Conservation (phyloP, 2,113 vertebrate species). For the Myxocyprinus asiaticus region DNA sequence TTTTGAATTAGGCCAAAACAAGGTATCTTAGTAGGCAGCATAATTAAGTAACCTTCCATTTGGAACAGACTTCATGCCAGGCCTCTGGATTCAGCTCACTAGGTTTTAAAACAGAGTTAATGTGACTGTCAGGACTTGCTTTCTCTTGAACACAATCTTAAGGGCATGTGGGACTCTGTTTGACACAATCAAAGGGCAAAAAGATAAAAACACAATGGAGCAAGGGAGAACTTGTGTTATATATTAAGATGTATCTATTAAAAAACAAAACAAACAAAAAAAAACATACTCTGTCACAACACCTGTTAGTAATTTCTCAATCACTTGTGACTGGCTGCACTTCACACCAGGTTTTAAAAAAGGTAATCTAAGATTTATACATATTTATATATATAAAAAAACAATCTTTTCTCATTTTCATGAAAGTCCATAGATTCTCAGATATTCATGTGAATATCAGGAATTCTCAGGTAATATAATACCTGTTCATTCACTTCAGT, state of each 20-base stretch:
- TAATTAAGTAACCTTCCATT: too few relatives aligned
- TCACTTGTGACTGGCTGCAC: slow-evolving; percentile 34
- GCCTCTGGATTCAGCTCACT: too few relatives aligned
- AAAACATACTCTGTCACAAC: slow-evolving; percentile 42
- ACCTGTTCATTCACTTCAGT: background rate
- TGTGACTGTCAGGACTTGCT: too few relatives aligned
- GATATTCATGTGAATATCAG: slow-evolving; percentile 14
- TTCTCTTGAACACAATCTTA: too few relatives aligned
- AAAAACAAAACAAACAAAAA: background rate
- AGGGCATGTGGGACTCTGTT: background rate
- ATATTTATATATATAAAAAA: slow-evolving; percentile 23
- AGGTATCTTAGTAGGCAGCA: too few relatives aligned
- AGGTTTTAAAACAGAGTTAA: too few relatives aligned
- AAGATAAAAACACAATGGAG: background rate
- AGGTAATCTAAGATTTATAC: slow-evolving; percentile 29
- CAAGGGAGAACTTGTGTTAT: slow-evolving; percentile 12
- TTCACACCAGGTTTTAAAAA: slow-evolving; percentile 41
- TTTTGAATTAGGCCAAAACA: too few relatives aligned
- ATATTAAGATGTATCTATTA: slow-evolving; percentile 41
- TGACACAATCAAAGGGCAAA: background rate
- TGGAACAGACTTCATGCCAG: too few relatives aligned
- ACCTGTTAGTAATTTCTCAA: slow-evolving; percentile 45
- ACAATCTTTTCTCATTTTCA: background rate
- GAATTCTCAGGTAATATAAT: background rate
- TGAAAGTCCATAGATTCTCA: background rate